These are phyloP conservation scores for Andrena camellia DNA, from an alignment of 2,888 invertebrate species.

Conservation along the genomic window DNA sequence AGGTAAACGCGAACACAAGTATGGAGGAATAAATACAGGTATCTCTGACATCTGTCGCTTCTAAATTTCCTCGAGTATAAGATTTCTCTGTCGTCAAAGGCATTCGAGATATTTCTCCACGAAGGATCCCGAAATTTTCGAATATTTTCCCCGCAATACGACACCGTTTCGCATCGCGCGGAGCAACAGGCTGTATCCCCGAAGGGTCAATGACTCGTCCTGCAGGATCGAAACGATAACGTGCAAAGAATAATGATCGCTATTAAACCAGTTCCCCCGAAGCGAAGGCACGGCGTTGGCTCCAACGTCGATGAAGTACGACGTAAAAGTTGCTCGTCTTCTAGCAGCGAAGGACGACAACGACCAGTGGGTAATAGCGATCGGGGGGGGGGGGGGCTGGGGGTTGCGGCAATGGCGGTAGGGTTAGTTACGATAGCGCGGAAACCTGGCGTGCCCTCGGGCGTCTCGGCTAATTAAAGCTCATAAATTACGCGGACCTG, in stretches of 20 bases:
- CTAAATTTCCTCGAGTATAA: neutral
- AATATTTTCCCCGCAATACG: conserved; percentile 17
- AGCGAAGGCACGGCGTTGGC: neutral
- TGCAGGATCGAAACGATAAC: conserved; percentile 6
- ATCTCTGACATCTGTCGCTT: neutral
- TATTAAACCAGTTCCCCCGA: neutral
- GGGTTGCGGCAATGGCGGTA: conserved; percentile 4
- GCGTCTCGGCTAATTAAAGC: conserved; percentile 76
- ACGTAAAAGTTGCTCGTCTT: conserved; percentile 33
- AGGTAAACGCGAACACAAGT: neutral
- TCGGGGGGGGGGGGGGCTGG: neutral
- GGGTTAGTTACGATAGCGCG: conserved; percentile 57
- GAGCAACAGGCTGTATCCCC: conserved; percentile 51
- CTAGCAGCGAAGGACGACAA: conserved; percentile 32
- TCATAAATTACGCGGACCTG: conserved; percentile 75
- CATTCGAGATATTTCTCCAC: conserved; percentile 1
- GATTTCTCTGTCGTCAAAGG: neutral
- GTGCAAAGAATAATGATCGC: conserved; percentile 16
- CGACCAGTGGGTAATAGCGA: neutral
- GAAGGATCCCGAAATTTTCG: conserved; percentile 16
- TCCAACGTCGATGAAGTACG: conserved; percentile 5
- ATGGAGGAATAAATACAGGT: no score
- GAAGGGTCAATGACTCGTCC: conserved; percentile 8
- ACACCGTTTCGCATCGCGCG: neutral
- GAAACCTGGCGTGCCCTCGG: conserved; percentile 53